Percentiles rank a stretch among this genome's conserved stretches.
Evolutionary conservation across 2,113 vertebrate genomes (phyloP).

Genomic region (Corynorhinus townsendii): DNA sequence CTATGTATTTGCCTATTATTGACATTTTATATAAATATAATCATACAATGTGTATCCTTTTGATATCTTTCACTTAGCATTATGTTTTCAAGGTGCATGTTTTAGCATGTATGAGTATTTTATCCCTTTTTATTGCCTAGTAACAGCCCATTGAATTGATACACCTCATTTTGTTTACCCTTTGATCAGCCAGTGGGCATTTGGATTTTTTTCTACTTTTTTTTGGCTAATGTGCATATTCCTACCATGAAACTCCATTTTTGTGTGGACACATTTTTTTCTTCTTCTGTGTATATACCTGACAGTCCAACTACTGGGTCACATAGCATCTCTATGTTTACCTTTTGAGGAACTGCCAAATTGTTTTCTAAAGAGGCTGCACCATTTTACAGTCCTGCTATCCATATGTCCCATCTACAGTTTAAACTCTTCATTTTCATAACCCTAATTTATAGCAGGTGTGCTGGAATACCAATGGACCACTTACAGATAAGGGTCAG

Average conservation of each 20-base stretch:
- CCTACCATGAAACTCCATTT: neutral
- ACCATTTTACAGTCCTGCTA: neutral
- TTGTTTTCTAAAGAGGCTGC: neutral
- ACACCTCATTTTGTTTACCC: neutral
- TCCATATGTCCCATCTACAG: neutral
- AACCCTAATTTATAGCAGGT: neutral
- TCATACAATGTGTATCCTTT: neutral
- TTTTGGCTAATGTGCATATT: neutral
- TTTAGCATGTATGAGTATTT: neutral
- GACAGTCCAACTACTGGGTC: neutral
- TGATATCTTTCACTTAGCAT: neutral
- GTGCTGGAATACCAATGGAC: slow-evolving; percentile 3
- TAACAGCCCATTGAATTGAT: neutral
- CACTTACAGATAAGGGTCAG: neutral
- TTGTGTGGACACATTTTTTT: neutral
- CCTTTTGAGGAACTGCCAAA: neutral
- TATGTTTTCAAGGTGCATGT: neutral
- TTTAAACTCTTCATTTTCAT: slow-evolving; percentile 19
- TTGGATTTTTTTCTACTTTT: neutral
- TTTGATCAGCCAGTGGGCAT: neutral
- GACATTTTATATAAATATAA: neutral
- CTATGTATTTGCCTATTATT: neutral
- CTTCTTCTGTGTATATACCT: neutral
- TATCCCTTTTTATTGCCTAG: neutral
- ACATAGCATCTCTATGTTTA: neutral